These are phyloP conservation scores for Notocelia uddmanniana DNA, from an alignment of 2,888 invertebrate genomes.

Conservation along the genomic window DNA sequence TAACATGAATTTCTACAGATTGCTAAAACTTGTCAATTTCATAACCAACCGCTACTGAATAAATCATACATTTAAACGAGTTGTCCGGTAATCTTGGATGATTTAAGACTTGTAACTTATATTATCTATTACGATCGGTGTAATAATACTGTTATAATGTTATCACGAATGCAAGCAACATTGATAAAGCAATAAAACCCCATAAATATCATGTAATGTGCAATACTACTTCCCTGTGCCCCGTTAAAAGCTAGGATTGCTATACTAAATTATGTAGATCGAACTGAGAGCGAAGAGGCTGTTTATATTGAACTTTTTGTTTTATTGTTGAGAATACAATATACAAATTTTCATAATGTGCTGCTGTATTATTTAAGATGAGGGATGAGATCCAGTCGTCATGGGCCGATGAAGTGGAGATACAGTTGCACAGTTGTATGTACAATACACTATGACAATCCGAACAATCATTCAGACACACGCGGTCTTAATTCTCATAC, in stretches of 20 bases:
- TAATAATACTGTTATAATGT: neutral
- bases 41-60: constrained; percentile 13
- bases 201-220: no score
- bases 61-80: constrained; percentile 12
- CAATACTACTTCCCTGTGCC: neutral
- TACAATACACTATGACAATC: no score
- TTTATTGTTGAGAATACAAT: no score
- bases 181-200: no score
- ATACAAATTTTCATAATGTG: neutral
- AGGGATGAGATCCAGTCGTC: constrained; percentile 94
- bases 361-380: constrained; percentile 79
- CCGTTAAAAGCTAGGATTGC: neutral
- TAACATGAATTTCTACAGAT: neutral
- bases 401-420: constrained; percentile 99
- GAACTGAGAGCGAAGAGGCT: neutral
- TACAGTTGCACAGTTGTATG: no score
- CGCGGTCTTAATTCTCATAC: no score
- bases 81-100: constrained; percentile 15
- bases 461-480: no score
- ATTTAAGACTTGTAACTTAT: constrained; percentile 8
- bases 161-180: neutral
- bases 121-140: neutral
- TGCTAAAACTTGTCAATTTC: neutral
- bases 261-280: neutral
- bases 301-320: no score